phyloP scores from a whole-genome alignment of 1,140 invertebrate species.

The Penaeus vannamei region DNA sequence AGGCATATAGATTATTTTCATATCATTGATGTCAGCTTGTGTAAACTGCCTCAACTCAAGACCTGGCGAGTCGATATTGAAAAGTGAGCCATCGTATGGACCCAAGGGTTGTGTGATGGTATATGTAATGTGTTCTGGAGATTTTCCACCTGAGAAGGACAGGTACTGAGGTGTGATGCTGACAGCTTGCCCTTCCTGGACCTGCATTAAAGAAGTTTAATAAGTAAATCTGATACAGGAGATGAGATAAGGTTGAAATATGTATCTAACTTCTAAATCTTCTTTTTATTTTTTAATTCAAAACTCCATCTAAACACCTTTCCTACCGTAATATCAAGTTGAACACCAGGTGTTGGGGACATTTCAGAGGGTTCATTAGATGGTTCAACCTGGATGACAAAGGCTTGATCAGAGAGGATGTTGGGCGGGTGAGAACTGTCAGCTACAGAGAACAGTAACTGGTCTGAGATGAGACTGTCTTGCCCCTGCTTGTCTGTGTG shows the following conservation, averaged over 20 bases:
- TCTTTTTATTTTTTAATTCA: background rate
- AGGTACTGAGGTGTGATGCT: constrained; percentile 58
- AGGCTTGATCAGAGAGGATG: constrained; percentile 62
- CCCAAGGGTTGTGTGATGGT: constrained; percentile 72
- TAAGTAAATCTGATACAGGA: background rate
- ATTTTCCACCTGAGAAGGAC: constrained; percentile 45
- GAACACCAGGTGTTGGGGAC: constrained; percentile 45
- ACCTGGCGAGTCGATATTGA: constrained; percentile 73
- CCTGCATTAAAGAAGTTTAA: constrained; percentile 41
- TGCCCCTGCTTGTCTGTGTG: constrained; percentile 34
- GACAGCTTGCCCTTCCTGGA: constrained; percentile 65
- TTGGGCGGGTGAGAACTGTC: constrained; percentile 66
- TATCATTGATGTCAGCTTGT: constrained; percentile 72
- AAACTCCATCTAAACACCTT: too few species aligned
- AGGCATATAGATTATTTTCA: constrained; percentile 74
- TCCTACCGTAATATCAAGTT: constrained; percentile 58
- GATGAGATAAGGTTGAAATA: background rate
- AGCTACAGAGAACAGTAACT: constrained; percentile 65
- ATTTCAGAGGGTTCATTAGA: background rate
- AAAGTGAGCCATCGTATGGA: constrained; percentile 72
- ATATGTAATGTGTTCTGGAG: constrained; percentile 72
- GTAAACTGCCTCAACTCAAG: constrained; percentile 72
- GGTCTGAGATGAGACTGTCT: constrained; percentile 42
- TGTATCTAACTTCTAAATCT: background rate
- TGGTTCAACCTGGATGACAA: constrained; percentile 62